phyloP scores from a whole-genome alignment of 2,113 vertebrate species.

The Galeopterus variegatus region DNA sequence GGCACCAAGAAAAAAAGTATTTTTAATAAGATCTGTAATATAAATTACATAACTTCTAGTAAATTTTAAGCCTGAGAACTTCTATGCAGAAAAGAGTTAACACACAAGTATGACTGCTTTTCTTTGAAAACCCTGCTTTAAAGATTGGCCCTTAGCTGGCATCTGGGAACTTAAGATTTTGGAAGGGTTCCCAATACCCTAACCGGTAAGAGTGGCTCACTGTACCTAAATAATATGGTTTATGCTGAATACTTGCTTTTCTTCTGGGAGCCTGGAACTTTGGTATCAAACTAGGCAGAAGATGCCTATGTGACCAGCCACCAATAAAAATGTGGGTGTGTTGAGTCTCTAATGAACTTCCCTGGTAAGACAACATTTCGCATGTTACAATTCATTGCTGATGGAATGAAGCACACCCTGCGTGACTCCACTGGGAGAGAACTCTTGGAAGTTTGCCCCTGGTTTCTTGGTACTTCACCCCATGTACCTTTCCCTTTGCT shows the following conservation, averaged over 20 bases:
- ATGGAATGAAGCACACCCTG: not conserved
- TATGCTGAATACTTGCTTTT: not conserved
- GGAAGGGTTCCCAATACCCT: not conserved
- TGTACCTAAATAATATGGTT: not conserved
- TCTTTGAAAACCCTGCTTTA: not conserved
- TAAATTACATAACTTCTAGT: not conserved
- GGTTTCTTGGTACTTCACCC: not conserved
- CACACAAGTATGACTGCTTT: not conserved
- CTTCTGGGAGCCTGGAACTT: not conserved
- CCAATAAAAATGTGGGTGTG: not conserved
- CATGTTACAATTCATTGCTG: not conserved
- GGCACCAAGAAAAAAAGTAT: not conserved
- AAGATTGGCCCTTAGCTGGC: not conserved
- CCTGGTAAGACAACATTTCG: not conserved
- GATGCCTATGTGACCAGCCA: not conserved
- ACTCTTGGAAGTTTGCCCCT: not conserved
- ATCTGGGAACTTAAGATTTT: not conserved
- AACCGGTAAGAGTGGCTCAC: not conserved
- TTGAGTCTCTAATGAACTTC: not conserved
- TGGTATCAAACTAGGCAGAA: not conserved
- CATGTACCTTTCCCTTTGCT: not conserved
- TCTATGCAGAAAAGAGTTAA: not conserved
- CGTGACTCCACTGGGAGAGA: not conserved
- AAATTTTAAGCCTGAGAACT: slow-evolving; percentile 8
- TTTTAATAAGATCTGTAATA: not conserved